A percentile compares a stretch with the other conserved stretches of the same genome.
Conservation (phyloP, 2,113 vertebrate genomes). For the Orycteropus afer region DNA sequence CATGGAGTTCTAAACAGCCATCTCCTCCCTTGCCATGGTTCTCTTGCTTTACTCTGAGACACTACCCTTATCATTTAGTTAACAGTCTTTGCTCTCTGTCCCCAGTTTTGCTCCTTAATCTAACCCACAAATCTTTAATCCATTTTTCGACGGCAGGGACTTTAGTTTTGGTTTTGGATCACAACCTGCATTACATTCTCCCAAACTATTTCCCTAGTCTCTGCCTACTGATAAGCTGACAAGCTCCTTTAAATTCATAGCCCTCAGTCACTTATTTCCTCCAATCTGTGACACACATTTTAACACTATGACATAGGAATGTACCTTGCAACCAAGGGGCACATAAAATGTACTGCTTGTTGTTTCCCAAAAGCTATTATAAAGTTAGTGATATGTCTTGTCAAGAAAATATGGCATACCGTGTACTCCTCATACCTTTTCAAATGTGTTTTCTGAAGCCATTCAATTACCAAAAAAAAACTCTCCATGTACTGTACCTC, state of each 20-base stretch:
- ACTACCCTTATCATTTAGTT: neutral
- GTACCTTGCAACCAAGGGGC: neutral
- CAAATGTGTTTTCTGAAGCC: neutral
- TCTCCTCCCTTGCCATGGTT: neutral
- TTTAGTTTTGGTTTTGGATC: too few species aligned
- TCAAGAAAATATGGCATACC: neutral
- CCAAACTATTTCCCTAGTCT: neutral
- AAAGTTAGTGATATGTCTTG: neutral
- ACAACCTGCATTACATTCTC: neutral
- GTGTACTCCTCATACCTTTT: neutral
- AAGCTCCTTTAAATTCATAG: neutral
- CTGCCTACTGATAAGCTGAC: neutral
- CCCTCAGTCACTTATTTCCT: neutral
- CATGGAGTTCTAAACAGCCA: neutral
- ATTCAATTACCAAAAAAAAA: neutral
- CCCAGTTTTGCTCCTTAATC: neutral
- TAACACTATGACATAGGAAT: neutral
- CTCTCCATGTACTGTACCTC: neutral
- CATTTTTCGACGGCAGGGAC: too few species aligned
- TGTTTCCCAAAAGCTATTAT: neutral
- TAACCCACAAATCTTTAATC: neutral
- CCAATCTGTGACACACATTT: neutral
- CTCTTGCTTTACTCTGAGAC: neutral
- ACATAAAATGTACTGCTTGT: neutral
- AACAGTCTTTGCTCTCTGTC: neutral